phyloP scores from a whole-genome alignment of 1,140 invertebrate species.

The Diabrotica undecimpunctata region DNA sequence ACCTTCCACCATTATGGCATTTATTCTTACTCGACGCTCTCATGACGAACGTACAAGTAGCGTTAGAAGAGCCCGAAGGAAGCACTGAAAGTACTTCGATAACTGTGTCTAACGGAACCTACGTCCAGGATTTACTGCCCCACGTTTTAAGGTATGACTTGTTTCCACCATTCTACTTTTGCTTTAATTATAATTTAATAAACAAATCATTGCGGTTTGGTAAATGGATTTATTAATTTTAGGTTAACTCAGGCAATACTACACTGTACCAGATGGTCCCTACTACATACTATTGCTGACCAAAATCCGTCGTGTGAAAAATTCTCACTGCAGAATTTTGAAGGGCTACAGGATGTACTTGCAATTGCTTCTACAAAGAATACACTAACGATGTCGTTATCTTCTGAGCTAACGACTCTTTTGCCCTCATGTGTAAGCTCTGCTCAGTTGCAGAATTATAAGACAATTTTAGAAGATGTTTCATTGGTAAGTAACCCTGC shows the following conservation, averaged over 20 bases:
- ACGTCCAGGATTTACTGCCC: slow-evolving; percentile 59
- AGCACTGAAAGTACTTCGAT: slow-evolving; percentile 12
- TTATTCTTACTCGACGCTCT: slow-evolving; percentile 65
- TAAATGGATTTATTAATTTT: neutral
- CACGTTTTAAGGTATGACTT: slow-evolving; percentile 48
- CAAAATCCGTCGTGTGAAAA: slow-evolving; percentile 48
- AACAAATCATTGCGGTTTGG: no score
- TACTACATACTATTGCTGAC: slow-evolving; percentile 49
- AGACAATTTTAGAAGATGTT: slow-evolving; percentile 44
- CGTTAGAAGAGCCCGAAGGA: slow-evolving; percentile 49
- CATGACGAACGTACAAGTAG: slow-evolving; percentile 66
- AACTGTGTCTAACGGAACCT: slow-evolving; percentile 27
- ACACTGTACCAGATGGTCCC: slow-evolving; percentile 45
- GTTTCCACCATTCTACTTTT: no score
- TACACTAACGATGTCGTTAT: slow-evolving; percentile 50
- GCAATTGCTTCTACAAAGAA: slow-evolving; percentile 56
- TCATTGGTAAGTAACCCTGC: slow-evolving; percentile 38
- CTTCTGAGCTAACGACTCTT: slow-evolving; percentile 54
- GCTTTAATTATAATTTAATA: no score
- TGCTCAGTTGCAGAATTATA: slow-evolving; percentile 65
- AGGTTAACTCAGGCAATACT: slow-evolving; percentile 59
- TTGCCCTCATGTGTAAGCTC: slow-evolving; percentile 57
- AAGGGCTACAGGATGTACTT: slow-evolving; percentile 56
- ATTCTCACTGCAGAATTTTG: slow-evolving; percentile 46
- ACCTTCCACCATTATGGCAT: slow-evolving; percentile 63